Percentiles rank a stretch among this genome's conserved stretches.
phyloP scores from a whole-genome alignment of 2,113 vertebrate genomes.

The Riparia riparia region DNA sequence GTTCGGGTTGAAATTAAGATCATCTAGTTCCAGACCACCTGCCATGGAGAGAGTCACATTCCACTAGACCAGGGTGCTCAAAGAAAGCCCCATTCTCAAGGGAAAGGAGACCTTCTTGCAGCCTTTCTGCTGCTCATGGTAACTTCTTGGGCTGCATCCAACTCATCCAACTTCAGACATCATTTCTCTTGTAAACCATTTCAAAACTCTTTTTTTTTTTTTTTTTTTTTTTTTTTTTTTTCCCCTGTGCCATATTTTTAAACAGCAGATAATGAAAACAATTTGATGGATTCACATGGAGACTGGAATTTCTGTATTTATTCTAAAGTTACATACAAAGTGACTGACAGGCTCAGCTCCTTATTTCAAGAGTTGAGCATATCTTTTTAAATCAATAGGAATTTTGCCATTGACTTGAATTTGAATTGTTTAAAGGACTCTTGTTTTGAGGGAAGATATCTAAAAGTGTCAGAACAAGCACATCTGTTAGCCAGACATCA shows the following conservation, averaged over 20 bases:
- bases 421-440: not conserved
- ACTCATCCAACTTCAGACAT: not conserved
- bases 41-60: not conserved
- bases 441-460: constrained; percentile 31
- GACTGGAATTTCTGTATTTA: not conserved
- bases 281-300: not conserved
- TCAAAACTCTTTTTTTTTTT: not conserved
- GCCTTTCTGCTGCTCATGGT: not conserved
- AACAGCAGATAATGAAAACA: not conserved
- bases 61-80: not conserved
- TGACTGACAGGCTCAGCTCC: not conserved
- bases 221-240: not conserved
- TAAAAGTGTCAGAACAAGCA: constrained; percentile 4
- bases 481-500: constrained; percentile 47
- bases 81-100: not conserved
- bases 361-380: not conserved
- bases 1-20: not conserved
- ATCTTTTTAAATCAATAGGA: not conserved
- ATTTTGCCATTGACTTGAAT: constrained; percentile 15
- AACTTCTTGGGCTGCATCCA: not conserved
- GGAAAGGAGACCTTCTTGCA: not conserved
- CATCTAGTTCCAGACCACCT: not conserved
- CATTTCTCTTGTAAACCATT: not conserved
- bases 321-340: not conserved
- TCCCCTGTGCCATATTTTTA: not conserved